A percentile compares a stretch with the other conserved stretches of the same genome.
These are phyloP conservation scores for Peromyscus melanophrys DNA, from an alignment of 2,797 vertebrate genomes.

Conservation along the genomic window DNA sequence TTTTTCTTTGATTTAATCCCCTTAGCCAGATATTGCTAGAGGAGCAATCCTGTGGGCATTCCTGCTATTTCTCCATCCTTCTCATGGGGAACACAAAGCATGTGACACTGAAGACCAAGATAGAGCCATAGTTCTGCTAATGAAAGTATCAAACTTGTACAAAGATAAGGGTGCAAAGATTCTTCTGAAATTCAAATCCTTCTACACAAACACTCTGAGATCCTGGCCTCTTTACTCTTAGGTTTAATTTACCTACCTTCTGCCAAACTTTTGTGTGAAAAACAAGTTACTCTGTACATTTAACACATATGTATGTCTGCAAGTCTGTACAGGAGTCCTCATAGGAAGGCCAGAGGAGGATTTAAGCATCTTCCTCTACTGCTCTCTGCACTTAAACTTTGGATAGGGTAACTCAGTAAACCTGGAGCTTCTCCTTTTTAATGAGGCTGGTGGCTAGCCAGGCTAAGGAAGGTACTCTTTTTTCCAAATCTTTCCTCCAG, in stretches of 20 bases:
- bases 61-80: not conserved
- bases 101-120: not conserved
- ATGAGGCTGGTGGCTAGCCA: not conserved
- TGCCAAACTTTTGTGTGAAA: not conserved
- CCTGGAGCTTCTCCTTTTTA: not conserved
- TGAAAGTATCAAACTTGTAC: not conserved
- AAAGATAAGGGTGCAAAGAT: fast-evolving
- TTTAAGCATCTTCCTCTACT: not conserved
- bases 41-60: not conserved
- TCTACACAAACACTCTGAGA: not conserved
- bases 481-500: not conserved
- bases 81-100: not conserved
- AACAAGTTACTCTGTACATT: not conserved
- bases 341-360: not conserved
- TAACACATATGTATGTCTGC: not conserved
- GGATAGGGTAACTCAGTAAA: not conserved
- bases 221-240: not conserved
- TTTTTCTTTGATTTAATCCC: not conserved
- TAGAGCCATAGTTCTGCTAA: not conserved
- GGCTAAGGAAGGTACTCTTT: not conserved
- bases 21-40: not conserved
- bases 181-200: not conserved
- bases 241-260: not conserved
- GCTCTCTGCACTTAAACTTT: not conserved
- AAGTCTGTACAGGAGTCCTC: too few relatives aligned